Base-by-base conservation (phyloP, 2,113 vertebrate species). In the Cyanistes caeruleus region DNA sequence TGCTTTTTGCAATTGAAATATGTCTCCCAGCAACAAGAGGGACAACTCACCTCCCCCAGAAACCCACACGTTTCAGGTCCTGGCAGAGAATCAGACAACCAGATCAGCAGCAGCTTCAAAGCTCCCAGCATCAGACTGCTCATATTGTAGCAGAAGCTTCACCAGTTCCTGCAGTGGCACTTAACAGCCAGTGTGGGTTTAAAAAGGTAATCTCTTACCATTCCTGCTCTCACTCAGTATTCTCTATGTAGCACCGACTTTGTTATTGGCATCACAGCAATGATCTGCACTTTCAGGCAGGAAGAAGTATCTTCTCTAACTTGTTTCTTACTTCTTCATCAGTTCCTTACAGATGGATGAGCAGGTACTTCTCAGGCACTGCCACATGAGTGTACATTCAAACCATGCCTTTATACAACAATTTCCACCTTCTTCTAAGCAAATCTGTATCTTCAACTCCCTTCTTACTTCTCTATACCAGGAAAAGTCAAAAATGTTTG, bases 21-120 rank as follows among this genome's bases (percentile, higher is more conserved):
- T 85, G 85, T 96, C 96, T 96, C 96, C 95, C 95, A 95, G 95
- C 96, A 96, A 96, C 95, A 81, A 96, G 92, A 96, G 83, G 96
- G 95, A 95, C 95, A 94, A 95, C 92, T 95, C 56, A 75, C 93
- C 90, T 96, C 96, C 93, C 73, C 49, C 93, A 86, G 56, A 94
- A 93, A 59, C 93, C 96, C 95, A 96, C 90, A 93, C 83, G 0
- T 91, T 96, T 92, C 65, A 75, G 93, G 95, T 94, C 93, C 93
- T 96, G 96, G 95, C 96, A 96, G 49, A 67, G 76, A 96, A 89
- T 96, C 93, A 95, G 93, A 94, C 88, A 95, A 84, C 52, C 83
- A 78, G 92, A 90, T 80, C 95, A 97, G 92, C 90, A 97, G 93
- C 95, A 94, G 92, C 88, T 95, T 94, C 95, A 96, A 94, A 95